phyloP scores from a whole-genome alignment of 2,888 invertebrate species.

The Elegia similella region DNA sequence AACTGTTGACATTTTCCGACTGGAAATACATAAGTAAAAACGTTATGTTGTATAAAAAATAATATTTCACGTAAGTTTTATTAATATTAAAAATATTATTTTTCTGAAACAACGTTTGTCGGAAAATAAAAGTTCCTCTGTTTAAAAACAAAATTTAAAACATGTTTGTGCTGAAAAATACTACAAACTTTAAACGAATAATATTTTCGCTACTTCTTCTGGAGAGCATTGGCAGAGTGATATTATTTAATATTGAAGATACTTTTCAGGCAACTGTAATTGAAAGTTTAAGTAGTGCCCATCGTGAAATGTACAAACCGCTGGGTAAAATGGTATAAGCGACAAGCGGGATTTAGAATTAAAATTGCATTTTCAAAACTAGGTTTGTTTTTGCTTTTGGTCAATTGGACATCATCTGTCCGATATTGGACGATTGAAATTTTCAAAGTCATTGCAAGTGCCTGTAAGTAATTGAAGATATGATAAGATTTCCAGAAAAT shows the following conservation, averaged over 20 bases:
- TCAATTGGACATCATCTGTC: too few species aligned
- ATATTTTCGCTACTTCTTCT: constrained; percentile 1
- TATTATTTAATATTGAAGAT: constrained; percentile 16
- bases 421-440: too few species aligned
- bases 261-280: constrained; percentile 16
- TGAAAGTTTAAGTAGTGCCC: constrained; percentile 15
- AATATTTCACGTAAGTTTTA: too few species aligned
- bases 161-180: not conserved
- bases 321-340: not conserved
- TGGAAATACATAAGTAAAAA: too few species aligned
- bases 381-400: too few species aligned
- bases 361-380: not conserved
- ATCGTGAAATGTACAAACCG: constrained; percentile 16
- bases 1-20: too few species aligned
- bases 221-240: constrained; percentile 8
- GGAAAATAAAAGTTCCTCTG: constrained; percentile 4
- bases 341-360: not conserved
- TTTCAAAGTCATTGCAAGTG: too few species aligned
- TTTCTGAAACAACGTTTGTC: not conserved
- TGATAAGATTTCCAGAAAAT: too few species aligned
- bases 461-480: too few species aligned
- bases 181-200: constrained; percentile 5
- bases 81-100: too few species aligned
- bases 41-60: too few species aligned
- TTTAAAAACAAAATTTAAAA: not conserved